These are phyloP conservation scores for Delia radicum DNA, from an alignment of 1,140 invertebrate genomes.

Conservation along the genomic window DNA sequence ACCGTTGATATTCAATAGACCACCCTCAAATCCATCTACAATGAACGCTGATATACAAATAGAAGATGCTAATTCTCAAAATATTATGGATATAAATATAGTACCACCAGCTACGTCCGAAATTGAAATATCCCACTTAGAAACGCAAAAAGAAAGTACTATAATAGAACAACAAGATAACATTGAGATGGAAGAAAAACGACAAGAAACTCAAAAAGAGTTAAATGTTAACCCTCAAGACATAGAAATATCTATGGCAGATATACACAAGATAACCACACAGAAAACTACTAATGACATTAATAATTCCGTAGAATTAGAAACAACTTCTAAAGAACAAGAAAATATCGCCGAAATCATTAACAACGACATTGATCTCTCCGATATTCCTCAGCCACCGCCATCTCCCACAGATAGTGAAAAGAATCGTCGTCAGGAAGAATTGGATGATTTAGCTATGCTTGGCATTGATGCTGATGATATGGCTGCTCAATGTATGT, in stretches of 20 bases:
- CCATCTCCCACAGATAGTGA: slow-evolving; percentile 45
- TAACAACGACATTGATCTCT: slow-evolving; percentile 31
- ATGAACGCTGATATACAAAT: not conserved
- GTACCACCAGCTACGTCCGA: slow-evolving; percentile 38
- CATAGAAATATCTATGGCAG: not conserved
- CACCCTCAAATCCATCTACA: slow-evolving; percentile 13
- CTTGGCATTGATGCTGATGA: slow-evolving; percentile 69
- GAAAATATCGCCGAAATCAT: not conserved
- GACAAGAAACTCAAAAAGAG: not conserved
- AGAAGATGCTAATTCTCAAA: slow-evolving; percentile 24
- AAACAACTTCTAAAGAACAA: not conserved
- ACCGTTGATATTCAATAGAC: slow-evolving; percentile 29
- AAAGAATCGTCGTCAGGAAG: slow-evolving; percentile 56
- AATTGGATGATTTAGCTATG: slow-evolving; percentile 68
- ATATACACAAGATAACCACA: not conserved
- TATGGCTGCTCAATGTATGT: slow-evolving; percentile 63
- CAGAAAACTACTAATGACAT: not conserved
- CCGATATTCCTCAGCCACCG: slow-evolving; percentile 43
- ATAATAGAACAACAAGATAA: not conserved
- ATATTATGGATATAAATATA: slow-evolving; percentile 25
- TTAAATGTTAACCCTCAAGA: too few relatives aligned
- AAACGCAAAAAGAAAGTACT: not conserved
- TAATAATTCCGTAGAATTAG: not conserved
- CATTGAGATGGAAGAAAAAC: too few relatives aligned
- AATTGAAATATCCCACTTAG: not conserved